A percentile compares a stretch with the other conserved stretches of the same genome.
Evolutionary conservation across 2,797 vertebrate species (phyloP).

Genomic region (Gephyroberyx darwinii): DNA sequence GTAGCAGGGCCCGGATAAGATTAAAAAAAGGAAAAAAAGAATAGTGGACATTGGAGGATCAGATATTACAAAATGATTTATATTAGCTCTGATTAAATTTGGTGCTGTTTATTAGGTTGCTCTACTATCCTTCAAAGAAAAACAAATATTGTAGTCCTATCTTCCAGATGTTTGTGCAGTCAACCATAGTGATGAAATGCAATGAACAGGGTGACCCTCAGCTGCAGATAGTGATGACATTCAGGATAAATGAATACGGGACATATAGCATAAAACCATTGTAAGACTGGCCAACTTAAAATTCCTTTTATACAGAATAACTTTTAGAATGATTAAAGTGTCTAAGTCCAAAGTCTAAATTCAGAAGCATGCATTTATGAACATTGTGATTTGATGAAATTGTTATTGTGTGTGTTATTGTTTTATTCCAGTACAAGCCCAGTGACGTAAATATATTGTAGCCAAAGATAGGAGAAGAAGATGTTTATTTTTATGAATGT

Average conservation of each 20-base stretch:
- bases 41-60: constrained; percentile 5
- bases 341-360: constrained; percentile 33
- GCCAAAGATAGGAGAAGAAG: too few relatives aligned
- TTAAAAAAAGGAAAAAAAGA: neutral
- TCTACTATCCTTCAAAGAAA: constrained; percentile 34
- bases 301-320: constrained; percentile 1
- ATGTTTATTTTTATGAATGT: too few relatives aligned
- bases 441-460: constrained; percentile 9
- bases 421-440: constrained; percentile 35
- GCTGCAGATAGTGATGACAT: constrained; percentile 39
- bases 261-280: constrained; percentile 21
- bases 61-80: neutral
- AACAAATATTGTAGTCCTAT: neutral
- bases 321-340: neutral
- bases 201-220: constrained; percentile 27
- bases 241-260: constrained; percentile 10
- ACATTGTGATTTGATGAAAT: constrained; percentile 37
- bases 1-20: neutral
- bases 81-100: neutral
- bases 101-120: constrained; percentile 7
- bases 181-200: constrained; percentile 33
- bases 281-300: constrained; percentile 27
- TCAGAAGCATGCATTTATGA: constrained; percentile 29
- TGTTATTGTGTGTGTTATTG: constrained; percentile 29
- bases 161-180: constrained; percentile 18